Conservation (phyloP, 2,113 vertebrate genomes). For the Rhabdornis inornatus region DNA sequence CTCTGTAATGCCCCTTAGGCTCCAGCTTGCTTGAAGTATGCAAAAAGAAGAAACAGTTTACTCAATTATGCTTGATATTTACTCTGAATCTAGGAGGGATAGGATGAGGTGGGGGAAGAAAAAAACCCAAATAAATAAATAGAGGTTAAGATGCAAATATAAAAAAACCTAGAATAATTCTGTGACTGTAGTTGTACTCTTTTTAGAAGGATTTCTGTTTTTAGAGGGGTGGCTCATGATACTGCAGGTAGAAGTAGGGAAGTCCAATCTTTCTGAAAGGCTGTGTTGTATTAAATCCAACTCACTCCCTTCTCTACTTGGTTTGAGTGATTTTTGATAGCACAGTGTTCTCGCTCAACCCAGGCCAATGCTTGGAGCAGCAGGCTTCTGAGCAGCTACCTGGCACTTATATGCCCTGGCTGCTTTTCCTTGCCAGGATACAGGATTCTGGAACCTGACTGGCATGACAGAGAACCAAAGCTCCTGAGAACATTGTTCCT, state of each 20-base stretch:
- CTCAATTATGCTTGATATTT: neutral
- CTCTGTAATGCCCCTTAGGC: neutral
- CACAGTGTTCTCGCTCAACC: neutral
- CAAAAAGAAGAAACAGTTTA: neutral
- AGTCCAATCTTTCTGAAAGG: neutral
- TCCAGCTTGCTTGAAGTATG: neutral
- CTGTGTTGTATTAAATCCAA: neutral
- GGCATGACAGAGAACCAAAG: neutral
- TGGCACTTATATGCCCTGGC: neutral
- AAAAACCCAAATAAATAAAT: neutral
- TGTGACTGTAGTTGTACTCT: rapidly evolving
- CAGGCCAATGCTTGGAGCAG: neutral
- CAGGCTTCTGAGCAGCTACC: neutral
- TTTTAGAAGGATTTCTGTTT: neutral
- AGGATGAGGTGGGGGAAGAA: too few relatives aligned
- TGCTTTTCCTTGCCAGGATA: neutral
- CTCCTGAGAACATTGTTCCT: rapidly evolving
- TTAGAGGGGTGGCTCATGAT: neutral
- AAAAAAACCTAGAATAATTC: neutral
- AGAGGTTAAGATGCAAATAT: neutral
- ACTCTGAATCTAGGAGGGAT: neutral
- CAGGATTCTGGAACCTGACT: neutral
- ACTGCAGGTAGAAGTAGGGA: neutral
- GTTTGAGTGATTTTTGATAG: neutral
- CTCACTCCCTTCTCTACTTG: neutral